Evolutionary conservation across 2,797 vertebrate genomes (phyloP).

Genomic region (Oreortyx pictus): DNA sequence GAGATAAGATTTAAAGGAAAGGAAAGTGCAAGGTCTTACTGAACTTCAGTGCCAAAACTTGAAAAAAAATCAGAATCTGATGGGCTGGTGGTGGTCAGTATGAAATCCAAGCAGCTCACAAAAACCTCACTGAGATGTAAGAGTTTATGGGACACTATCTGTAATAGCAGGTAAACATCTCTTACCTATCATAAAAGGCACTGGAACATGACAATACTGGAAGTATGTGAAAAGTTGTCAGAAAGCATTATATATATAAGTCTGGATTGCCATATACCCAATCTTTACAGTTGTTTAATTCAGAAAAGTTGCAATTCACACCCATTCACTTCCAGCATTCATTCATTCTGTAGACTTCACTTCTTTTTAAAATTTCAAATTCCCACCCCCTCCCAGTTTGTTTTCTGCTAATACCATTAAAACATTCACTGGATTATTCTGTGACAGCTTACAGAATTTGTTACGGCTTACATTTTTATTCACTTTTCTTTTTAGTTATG

Average conservation of each 20-base stretch:
- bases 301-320: not conserved
- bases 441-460: not conserved
- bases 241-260: not conserved
- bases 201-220: not conserved
- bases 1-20: not conserved
- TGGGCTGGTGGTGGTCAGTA: not conserved
- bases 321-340: not conserved
- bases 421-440: not conserved
- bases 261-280: not conserved
- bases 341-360: not conserved
- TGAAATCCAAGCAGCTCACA: not conserved
- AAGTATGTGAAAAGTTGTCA: not conserved
- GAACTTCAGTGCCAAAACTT: not conserved
- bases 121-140: not conserved
- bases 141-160: not conserved
- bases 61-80: not conserved
- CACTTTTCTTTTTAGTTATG: not conserved
- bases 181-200: not conserved
- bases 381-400: not conserved
- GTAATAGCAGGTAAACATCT: accelerated
- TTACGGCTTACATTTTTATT: not conserved
- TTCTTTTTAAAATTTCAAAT: not conserved
- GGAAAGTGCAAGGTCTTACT: not conserved
- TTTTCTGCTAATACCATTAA: not conserved
- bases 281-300: not conserved